Base-by-base conservation (phyloP, 2,113 vertebrate species). In the Taurulus bubalis region DNA sequence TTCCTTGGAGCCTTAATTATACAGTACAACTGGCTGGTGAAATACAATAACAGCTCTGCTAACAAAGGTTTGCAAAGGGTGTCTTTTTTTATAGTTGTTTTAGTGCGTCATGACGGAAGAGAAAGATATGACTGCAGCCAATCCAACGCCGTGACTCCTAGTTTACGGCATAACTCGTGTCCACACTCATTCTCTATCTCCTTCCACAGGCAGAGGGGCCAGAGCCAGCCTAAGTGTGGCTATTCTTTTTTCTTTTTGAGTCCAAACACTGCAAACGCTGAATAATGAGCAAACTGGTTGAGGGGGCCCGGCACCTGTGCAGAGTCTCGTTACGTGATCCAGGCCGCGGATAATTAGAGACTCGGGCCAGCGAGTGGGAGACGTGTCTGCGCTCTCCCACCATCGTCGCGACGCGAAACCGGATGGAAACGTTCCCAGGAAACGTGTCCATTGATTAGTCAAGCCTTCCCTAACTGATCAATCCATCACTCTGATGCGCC, bases 151-250 rank as follows among this genome's bases (percentile, higher is more conserved):
- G 18, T 5, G 20, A 70, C 15, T 22, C 51, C 24, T 22, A 15
- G 30, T 14, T 30, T n/a, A 3, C 51, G 28, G 20, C 47, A 18
- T 71, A 86, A n/a, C 75, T 32, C 65, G 75, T 78, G 77, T 77
- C 73, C 32, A 4, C 56, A 30, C n/a, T 56, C 15, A n/a, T 47
- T 20, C 8, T 26, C 24, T 26, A 42, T 68, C 51, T 58, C 20
- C 2, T 24, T 47, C 45, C 9, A 59, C n/a, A 22, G 64, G 26
- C 64, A 49, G 64, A 2, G 4, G 34, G 26, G 28, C 20, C 3
- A 1, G 0, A 62, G 58, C 5, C 12, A 6, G n/a, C 34, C 22
- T 5, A 28, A 22, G 47, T 69, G 42, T 22, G 12, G 18, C 12
- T 18, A 8, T 20, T 55, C 6, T 34, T 53, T 40, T 18, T 16